Evolutionary conservation across 1,140 invertebrate species (phyloP).

Genomic region (Drosophila littoralis): DNA sequence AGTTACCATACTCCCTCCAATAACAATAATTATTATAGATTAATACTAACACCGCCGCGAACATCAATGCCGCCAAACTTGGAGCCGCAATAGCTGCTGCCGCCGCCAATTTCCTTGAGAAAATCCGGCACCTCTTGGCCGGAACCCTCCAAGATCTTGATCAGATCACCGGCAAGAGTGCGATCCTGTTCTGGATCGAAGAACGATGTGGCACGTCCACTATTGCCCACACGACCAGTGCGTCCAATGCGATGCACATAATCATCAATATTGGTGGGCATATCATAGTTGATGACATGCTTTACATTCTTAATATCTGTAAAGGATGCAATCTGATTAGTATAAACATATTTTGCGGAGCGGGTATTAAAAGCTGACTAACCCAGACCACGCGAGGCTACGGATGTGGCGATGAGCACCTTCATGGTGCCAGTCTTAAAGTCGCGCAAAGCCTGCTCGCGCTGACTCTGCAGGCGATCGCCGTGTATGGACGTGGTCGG

Average conservation of each 20-base stretch:
- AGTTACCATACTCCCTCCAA: no score
- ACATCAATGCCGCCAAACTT: constrained; percentile 86
- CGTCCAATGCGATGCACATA: constrained; percentile 98
- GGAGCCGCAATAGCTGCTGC: constrained; percentile 48
- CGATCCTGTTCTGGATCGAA: constrained; percentile 89
- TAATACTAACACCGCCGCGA: constrained; percentile 73
- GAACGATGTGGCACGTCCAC: constrained; percentile 95
- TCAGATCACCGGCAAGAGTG: constrained; percentile 87
- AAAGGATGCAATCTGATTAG: neutral
- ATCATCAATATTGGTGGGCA: constrained; percentile 93
- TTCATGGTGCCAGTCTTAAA: constrained; percentile 91
- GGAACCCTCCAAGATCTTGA: constrained; percentile 89
- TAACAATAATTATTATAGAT: neutral
- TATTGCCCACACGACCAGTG: constrained; percentile 96
- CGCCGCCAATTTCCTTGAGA: constrained; percentile 84
- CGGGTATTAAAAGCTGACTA: constrained; percentile 87
- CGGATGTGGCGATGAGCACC: constrained; percentile 96
- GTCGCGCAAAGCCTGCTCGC: constrained; percentile 93
- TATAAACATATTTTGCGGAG: constrained; percentile 84
- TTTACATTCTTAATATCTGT: constrained; percentile 87
- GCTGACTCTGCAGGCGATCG: constrained; percentile 94
- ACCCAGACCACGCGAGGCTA: constrained; percentile 94
- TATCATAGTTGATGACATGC: constrained; percentile 96
- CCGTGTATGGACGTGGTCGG: constrained; percentile 97
- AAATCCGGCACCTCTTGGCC: constrained; percentile 88